Base-by-base conservation (phyloP, 2,888 invertebrate species). In the Microctonus aethiopoides region DNA sequence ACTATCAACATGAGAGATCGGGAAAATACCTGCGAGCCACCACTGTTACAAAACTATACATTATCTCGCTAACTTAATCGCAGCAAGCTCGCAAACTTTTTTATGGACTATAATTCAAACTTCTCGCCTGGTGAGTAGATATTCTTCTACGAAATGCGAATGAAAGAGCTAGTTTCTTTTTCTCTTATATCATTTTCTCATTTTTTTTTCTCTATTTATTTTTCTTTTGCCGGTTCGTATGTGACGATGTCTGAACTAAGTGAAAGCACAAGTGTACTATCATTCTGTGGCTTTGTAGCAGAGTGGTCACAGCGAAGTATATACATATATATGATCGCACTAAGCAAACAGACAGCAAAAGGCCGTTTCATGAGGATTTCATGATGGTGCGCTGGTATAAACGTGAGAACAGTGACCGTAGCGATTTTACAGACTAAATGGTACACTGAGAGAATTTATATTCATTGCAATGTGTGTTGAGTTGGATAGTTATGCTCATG, bases 81-180 rank as follows among this genome's bases (percentile, higher is more conserved):
- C 76, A n/a, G 78, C 76, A 76, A 77, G 76, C 76, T 82, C 74
- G 78, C 73, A 78, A 71, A 84, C 83, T 74, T 81, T 82, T 84
- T 84, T 80, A 79, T 78, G 79, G 74, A 60, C 77, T 75, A 79
- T 83, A 81, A 83, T 77, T 82, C 79, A 79, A 82, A 79, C 76
- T 82, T 82, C 77, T 76, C 67, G 16, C 5, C 10, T 16, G 7
- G 29, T 29, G 29, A 16, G 52, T 52, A 52, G n/a, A n/a, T 4
- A 46, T 52, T 52, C 20, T 52, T 52, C 20, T 41, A 41, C 41
- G 16, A 52, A 52, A 16, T 52, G 52, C 52, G 20, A 20, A 7
- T 29, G 29, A 29, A 7, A 29, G 29, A 5, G 29, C 4, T 5
- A 29, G 3, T 5, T 29, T 29, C 7, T 29, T 29, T 29, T 29